Evolutionary conservation across 2,797 vertebrate genomes (phyloP).

Genomic region (Periophthalmus magnuspinnatus): DNA sequence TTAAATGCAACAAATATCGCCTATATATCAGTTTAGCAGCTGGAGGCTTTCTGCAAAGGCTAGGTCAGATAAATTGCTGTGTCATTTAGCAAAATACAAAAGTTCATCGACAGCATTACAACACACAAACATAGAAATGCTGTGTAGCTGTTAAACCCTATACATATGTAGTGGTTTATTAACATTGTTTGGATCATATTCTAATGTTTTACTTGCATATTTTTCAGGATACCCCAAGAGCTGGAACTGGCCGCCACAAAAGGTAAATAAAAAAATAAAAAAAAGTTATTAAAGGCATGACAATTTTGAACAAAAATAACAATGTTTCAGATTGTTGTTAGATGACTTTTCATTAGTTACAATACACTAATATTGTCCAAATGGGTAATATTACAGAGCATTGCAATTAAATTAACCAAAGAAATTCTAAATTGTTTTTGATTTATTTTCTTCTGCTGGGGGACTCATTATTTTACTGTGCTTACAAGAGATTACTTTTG

Average conservation of each 20-base stretch:
- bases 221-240: slow-evolving; percentile 85
- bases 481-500: neutral
- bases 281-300: neutral
- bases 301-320: neutral
- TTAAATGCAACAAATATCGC: slow-evolving; percentile 52
- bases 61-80: slow-evolving; percentile 43
- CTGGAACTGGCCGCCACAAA: slow-evolving; percentile 83
- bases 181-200: neutral
- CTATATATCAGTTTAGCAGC: slow-evolving; percentile 52
- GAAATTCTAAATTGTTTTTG: neutral
- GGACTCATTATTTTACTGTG: neutral
- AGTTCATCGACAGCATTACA: neutral
- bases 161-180: neutral
- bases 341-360: too few species aligned
- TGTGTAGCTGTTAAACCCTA: too few species aligned
- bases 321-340: too few species aligned
- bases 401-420: neutral
- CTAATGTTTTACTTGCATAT: slow-evolving; percentile 36
- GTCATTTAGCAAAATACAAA: slow-evolving; percentile 25
- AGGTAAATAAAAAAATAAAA: slow-evolving; percentile 77
- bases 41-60: slow-evolving; percentile 51
- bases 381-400: neutral
- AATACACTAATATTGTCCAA: too few species aligned
- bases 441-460: neutral
- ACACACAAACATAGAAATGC: neutral